A percentile compares a stretch with the other conserved stretches of the same genome.
Conservation (phyloP, 2,797 vertebrate species). For the Malurus leucopterus region DNA sequence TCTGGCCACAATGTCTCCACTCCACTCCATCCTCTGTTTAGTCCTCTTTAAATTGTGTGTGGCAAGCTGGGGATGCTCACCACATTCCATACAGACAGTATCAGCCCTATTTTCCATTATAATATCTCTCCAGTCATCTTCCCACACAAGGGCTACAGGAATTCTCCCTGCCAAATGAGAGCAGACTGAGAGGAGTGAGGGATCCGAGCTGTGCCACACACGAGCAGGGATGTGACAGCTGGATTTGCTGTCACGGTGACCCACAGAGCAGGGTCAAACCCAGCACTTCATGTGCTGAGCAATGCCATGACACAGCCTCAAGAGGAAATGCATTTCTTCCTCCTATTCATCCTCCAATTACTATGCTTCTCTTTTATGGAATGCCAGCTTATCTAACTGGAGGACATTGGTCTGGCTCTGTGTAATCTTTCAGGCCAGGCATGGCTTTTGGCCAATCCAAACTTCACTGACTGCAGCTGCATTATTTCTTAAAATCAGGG, state of each 20-base stretch:
- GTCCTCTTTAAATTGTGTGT: neutral
- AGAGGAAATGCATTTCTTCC: neutral
- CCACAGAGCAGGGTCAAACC: no score
- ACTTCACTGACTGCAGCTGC: rapidly evolving
- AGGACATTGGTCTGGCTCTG: neutral
- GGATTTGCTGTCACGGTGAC: neutral
- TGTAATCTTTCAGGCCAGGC: neutral
- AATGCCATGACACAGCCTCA: rapidly evolving
- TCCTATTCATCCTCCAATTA: neutral
- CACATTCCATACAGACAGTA: neutral
- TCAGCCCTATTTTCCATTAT: neutral
- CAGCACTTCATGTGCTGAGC: neutral
- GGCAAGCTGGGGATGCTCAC: neutral
- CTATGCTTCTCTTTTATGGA: neutral
- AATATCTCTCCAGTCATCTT: neutral
- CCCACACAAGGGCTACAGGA: neutral
- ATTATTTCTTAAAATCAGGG: neutral
- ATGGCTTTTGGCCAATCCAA: neutral
- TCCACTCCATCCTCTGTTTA: rapidly evolving
- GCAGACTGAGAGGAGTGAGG: rapidly evolving
- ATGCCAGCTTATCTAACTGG: neutral
- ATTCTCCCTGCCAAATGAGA: neutral
- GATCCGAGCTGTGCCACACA: neutral
- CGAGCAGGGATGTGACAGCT: neutral
- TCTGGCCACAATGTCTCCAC: rapidly evolving